These are phyloP conservation scores for Germaria angustata DNA, from an alignment of 2,888 invertebrate genomes.

Conservation along the genomic window DNA sequence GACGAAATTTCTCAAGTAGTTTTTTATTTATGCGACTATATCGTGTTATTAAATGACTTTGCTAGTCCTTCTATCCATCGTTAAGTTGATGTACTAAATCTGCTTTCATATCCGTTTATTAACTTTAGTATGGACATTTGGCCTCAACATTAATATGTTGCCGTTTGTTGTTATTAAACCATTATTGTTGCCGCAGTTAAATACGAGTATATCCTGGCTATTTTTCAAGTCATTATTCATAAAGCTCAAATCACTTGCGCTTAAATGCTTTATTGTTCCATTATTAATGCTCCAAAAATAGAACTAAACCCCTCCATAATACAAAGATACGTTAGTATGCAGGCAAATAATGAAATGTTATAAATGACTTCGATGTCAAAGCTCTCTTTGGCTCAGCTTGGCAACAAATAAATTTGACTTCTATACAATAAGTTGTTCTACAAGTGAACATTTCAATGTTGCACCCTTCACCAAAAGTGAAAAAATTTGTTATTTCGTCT, in stretches of 20 bases:
- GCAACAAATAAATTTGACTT: background rate
- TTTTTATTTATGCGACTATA: background rate
- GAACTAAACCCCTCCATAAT: background rate
- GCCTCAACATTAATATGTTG: background rate
- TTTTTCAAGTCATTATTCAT: background rate
- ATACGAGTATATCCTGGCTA: background rate
- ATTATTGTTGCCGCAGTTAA: background rate
- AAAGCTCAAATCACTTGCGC: background rate
- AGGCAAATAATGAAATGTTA: background rate
- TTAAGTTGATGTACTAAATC: background rate
- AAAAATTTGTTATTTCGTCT: background rate
- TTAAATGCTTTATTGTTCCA: conserved; percentile 15
- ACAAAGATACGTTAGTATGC: background rate
- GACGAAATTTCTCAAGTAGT: background rate
- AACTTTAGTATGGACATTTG: background rate
- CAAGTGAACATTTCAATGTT: background rate
- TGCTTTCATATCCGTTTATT: background rate
- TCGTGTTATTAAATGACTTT: background rate
- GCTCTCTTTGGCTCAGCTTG: background rate
- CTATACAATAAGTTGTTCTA: background rate
- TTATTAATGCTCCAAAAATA: conserved; percentile 19
- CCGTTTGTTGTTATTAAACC: conserved; percentile 26
- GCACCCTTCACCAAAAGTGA: background rate
- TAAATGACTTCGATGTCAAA: conserved; percentile 8
- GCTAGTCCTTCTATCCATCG: no score